Base-by-base conservation (phyloP, 2,888 invertebrate genomes). In the Schizotus pectinicornis region DNA sequence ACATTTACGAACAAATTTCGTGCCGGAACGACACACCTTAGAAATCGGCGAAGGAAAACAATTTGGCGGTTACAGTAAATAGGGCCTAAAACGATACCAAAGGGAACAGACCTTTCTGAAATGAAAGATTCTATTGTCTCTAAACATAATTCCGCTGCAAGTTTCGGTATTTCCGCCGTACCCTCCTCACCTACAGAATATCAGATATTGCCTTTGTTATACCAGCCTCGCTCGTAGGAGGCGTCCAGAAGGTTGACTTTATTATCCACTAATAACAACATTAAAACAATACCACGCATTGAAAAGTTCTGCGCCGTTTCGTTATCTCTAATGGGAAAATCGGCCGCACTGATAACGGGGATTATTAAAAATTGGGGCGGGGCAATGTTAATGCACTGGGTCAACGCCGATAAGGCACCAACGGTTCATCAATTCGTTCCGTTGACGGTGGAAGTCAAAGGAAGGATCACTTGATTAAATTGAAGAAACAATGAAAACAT, bases 81-180 rank as follows among this genome's bases (percentile, higher is more conserved):
- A 63, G 62, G 53, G 62, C 63, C 61, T 59, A 58, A 59, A 62
- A 67, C 58, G 57, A 56, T 57, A 58, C 67, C 63, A 53, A 53
- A 56, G 66, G 63, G 68, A 65, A 50, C 42, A 53, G 59, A 65
- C 65, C 68, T 65, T 65, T 63, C 61, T 57, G 61, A 66, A 66
- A 68, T 68, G 65, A 67, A 67, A 65, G 63, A 58, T 64, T 68
- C 64, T 63, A 64, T 67, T 67, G 67, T 67, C 63, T 64, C 65
- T 52, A 58, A 64, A 64, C 60, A 64, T 66, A 60, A 67, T 66
- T 64, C 63, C 42, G 61, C 49, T 54, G 56, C 52, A 56, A 39
- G 30, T 35, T 32, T 22, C 5, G 22, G 22, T 22, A 22, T 22
- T 22, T 31, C 45, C n/a, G 8, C 12, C 38, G 36, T 12, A 35